Evolutionary conservation across 2,113 vertebrate species (phyloP).

Genomic region (Erpornis zantholeuca): DNA sequence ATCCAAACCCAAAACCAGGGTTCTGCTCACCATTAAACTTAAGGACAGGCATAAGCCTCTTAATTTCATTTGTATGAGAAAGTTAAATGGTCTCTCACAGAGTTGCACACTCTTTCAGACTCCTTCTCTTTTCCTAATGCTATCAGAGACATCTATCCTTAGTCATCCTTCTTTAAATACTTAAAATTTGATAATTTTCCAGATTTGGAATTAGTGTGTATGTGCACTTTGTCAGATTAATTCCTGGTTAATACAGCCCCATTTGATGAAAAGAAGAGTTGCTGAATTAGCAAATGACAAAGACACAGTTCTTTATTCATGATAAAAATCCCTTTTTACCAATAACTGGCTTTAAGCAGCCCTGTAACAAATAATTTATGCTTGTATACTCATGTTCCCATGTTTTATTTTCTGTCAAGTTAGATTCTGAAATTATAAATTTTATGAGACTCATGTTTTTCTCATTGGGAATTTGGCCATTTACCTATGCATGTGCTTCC

Average conservation of each 20-base stretch:
- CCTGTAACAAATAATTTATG: not conserved
- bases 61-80: not conserved
- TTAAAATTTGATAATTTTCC: not conserved
- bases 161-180: not conserved
- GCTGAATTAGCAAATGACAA: not conserved
- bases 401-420: not conserved
- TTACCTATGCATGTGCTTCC: not conserved
- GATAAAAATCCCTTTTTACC: not conserved
- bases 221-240: not conserved
- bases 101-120: rapidly evolving
- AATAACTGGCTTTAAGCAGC: not conserved
- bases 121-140: not conserved
- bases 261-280: not conserved
- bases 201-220: rapidly evolving
- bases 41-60: not conserved
- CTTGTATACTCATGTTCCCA: not conserved
- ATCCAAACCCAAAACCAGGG: not conserved
- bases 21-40: not conserved
- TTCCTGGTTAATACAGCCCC: not conserved
- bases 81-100: not conserved
- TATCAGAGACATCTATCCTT: not conserved
- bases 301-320: rapidly evolving
- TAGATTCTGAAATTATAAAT: not conserved
- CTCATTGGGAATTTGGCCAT: not conserved
- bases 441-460: not conserved